Conservation (phyloP, 2,797 vertebrate species). For the Sebastes iracundus region DNA sequence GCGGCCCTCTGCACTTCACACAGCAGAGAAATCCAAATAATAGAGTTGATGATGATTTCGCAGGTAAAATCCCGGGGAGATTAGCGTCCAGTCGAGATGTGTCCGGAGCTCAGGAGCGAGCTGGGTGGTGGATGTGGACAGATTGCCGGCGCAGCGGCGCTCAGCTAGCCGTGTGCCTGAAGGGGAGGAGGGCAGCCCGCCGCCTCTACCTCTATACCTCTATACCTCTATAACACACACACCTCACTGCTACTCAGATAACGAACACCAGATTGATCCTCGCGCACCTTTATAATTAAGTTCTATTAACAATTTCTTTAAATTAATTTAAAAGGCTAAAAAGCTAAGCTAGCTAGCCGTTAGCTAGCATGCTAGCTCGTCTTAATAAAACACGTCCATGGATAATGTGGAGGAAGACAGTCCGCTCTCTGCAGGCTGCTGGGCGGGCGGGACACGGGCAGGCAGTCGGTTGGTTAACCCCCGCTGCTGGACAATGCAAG, state of each 20-base stretch:
- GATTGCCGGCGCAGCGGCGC: conserved; percentile 57
- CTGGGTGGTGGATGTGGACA: conserved; percentile 32
- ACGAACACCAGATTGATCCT: no score
- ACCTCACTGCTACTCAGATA: no score
- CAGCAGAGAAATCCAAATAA: conserved; percentile 65
- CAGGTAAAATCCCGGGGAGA: conserved; percentile 35
- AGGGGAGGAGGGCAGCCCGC: conserved; percentile 68
- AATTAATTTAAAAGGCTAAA: conserved; percentile 41
- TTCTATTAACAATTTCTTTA: conserved; percentile 3
- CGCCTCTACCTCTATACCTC: conserved; percentile 20
- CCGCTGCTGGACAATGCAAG: conserved; percentile 12
- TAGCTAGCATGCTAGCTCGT: conserved; percentile 73
- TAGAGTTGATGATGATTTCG: neutral
- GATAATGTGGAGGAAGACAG: conserved; percentile 53
- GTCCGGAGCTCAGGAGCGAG: conserved; percentile 28
- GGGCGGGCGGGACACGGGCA: conserved; percentile 32
- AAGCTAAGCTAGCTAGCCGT: conserved; percentile 66
- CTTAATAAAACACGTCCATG: conserved; percentile 76
- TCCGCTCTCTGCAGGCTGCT: conserved; percentile 52
- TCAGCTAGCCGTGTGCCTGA: conserved; percentile 58
- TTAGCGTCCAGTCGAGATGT: conserved; percentile 33
- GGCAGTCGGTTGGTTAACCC: conserved; percentile 1
- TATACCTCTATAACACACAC: no score
- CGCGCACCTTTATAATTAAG: no score
- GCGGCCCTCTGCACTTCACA: conserved; percentile 68